Evolutionary conservation across 2,888 invertebrate species (phyloP).

Genomic region (Agrilus biguttatus): DNA sequence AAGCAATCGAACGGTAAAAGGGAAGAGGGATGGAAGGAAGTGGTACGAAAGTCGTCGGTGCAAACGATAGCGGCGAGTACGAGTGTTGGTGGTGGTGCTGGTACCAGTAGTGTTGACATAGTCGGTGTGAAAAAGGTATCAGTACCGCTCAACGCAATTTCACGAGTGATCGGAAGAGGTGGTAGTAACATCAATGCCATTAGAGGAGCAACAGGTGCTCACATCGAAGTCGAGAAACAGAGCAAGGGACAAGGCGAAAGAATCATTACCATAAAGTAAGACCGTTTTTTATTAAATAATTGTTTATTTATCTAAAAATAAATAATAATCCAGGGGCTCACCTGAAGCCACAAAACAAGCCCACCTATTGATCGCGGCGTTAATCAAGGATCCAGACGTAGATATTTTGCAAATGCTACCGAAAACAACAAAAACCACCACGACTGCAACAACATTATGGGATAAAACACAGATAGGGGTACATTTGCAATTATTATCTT

Average conservation of each 20-base stretch:
- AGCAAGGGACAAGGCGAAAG: conserved; percentile 87
- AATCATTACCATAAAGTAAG: conserved; percentile 85
- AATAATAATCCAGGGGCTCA: conserved; percentile 48
- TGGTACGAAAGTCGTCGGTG: conserved; percentile 69
- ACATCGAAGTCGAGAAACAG: conserved; percentile 97
- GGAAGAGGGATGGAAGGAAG: conserved; percentile 96
- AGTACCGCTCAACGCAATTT: conserved; percentile 88
- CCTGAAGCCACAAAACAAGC: conserved; percentile 88
- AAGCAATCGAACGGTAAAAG: conserved; percentile 48
- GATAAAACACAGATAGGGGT: conserved; percentile 40
- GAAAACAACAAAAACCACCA: conserved; percentile 34
- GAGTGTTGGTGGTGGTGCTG: conserved; percentile 12
- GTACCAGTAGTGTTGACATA: conserved; percentile 19
- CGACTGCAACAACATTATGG: conserved; percentile 40
- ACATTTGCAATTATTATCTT: conserved; percentile 14
- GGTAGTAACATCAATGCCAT: conserved; percentile 98
- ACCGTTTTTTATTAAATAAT: not conserved
- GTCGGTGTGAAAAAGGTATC: conserved; percentile 76
- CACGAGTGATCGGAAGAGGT: conserved; percentile 92
- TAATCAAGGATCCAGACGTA: conserved; percentile 91
- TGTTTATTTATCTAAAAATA: not conserved
- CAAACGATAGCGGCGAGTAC: conserved; percentile 29
- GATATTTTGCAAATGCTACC: conserved; percentile 75
- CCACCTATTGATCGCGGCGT: conserved; percentile 73
- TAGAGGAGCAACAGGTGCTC: conserved; percentile 89